A percentile compares a stretch with the other conserved stretches of the same genome.
Conservation (phyloP, 2,888 invertebrate genomes). For the Heliconius ismenius region DNA sequence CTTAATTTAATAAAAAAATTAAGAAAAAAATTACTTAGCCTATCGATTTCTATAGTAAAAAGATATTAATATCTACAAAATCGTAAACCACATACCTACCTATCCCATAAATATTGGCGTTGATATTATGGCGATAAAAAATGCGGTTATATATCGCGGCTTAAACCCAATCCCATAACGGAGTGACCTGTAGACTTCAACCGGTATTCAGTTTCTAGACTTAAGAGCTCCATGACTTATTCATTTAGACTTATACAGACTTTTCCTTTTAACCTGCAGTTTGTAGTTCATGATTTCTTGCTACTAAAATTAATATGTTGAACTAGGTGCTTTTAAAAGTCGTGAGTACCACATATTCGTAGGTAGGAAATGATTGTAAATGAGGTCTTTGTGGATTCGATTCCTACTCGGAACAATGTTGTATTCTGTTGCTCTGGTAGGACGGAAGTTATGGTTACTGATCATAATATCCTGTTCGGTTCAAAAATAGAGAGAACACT, state of each 20-base stretch:
- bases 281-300: conserved; percentile 11
- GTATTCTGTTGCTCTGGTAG: not conserved
- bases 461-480: not conserved
- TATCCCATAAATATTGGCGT: conserved; percentile 11
- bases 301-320: not conserved
- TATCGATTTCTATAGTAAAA: not conserved
- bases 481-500: not conserved
- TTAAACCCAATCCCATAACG: conserved; percentile 37
- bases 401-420: not conserved
- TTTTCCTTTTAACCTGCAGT: conserved; percentile 22
- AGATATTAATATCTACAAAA: not conserved
- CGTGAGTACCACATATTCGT: not conserved
- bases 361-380: not conserved
- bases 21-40: not conserved
- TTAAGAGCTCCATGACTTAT: conserved; percentile 34
- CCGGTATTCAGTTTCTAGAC: conserved; percentile 40
- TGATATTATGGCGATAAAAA: conserved; percentile 24
- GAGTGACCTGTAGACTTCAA: conserved; percentile 37
- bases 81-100: conserved; percentile 2
- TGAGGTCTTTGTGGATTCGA: not conserved
- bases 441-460: too few relatives aligned
- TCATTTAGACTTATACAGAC: conserved; percentile 31
- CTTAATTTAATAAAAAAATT: not conserved
- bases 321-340: not conserved
- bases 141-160: conserved; percentile 30